phyloP scores from a whole-genome alignment of 2,888 invertebrate species.

The Mimas tiliae region DNA sequence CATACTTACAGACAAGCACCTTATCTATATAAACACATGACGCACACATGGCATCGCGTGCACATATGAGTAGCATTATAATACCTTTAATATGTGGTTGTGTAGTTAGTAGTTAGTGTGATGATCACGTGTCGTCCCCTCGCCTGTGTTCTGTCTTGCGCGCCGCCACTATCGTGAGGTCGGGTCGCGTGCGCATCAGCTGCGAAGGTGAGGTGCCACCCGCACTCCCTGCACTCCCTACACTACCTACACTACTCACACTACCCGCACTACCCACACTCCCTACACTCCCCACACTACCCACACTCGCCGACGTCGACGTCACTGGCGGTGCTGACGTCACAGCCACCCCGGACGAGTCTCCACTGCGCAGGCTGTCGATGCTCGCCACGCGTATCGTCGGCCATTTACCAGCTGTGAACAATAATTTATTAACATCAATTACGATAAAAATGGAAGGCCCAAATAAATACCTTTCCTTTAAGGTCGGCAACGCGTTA shows the following conservation, averaged over 20 bases:
- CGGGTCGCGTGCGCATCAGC: conserved; percentile 73
- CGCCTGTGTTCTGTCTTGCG: conserved; percentile 45
- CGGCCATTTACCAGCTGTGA: conserved; percentile 68
- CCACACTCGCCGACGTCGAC: conserved; percentile 24
- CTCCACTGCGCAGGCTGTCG: conserved; percentile 60
- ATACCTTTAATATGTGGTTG: neutral
- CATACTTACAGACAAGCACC: too few species aligned
- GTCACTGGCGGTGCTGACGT: conserved; percentile 29
- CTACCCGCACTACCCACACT: neutral
- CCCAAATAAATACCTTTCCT: too few species aligned
- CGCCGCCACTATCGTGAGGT: conserved; percentile 76
- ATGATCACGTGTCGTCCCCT: conserved; percentile 53
- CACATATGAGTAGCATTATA: neutral
- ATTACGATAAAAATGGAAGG: too few species aligned
- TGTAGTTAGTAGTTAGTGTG: neutral
- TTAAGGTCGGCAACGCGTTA: too few species aligned
- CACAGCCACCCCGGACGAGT: conserved; percentile 30
- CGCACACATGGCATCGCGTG: too few species aligned
- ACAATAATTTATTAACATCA: neutral
- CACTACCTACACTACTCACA: conserved; percentile 27
- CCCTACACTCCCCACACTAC: neutral
- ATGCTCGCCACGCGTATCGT: conserved; percentile 73
- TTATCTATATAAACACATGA: too few species aligned
- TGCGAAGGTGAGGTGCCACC: conserved; percentile 58
- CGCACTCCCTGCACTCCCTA: neutral